Conservation (phyloP, 2,797 vertebrate genomes). For the Rhynchotus rufescens region DNA sequence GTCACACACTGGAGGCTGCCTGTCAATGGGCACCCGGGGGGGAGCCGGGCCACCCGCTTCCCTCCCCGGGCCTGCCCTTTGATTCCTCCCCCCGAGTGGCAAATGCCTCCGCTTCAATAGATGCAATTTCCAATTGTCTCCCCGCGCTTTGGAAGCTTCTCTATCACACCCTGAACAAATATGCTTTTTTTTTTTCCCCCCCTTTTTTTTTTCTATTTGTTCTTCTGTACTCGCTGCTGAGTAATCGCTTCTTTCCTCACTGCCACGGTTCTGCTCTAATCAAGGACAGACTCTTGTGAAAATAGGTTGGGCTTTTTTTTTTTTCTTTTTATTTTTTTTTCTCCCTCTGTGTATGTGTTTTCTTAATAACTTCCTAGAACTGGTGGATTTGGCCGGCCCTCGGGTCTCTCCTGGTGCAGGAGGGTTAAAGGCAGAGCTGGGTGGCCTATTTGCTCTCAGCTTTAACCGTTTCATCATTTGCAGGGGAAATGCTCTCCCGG, state of each 20-base stretch:
- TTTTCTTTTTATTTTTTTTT: neutral
- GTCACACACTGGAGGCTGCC: neutral
- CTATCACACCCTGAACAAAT: conserved; percentile 70
- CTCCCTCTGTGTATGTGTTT: neutral
- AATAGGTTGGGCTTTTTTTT: conserved; percentile 9
- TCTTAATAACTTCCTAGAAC: conserved; percentile 67
- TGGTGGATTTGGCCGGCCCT: conserved; percentile 58
- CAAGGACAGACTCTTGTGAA: conserved; percentile 75
- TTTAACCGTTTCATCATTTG: conserved; percentile 58
- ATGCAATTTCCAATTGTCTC: conserved; percentile 67
- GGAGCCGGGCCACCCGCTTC: conserved; percentile 18
- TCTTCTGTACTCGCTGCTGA: conserved; percentile 55
- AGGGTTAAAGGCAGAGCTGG: conserved; percentile 57
- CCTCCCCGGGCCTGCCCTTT: conserved; percentile 22
- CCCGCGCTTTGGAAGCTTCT: conserved; percentile 33
- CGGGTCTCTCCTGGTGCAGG: conserved; percentile 8
- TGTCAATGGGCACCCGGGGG: conserved; percentile 41
- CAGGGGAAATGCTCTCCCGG: conserved; percentile 12
- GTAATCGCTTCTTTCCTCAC: conserved; percentile 53
- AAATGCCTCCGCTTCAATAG: conserved; percentile 42
- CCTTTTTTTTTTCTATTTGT: conserved; percentile 47
- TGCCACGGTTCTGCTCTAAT: conserved; percentile 67
- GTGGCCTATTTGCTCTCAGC: conserved; percentile 34
- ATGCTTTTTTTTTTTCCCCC: neutral
- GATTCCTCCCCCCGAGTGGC: conserved; percentile 23